Conservation (phyloP, 2,888 invertebrate species). For the Coecobrya sp. region DNA sequence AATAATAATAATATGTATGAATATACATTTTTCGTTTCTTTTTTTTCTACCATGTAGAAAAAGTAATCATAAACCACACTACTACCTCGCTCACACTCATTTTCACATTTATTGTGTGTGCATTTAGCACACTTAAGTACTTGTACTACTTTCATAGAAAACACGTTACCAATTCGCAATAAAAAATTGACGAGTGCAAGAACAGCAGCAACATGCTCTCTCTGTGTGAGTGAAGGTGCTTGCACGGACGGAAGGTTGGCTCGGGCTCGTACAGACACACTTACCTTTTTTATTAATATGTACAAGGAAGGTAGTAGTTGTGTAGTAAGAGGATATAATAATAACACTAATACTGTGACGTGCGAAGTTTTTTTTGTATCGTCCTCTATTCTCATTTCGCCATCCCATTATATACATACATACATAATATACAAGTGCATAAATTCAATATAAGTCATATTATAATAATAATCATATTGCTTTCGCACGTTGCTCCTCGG, state of each 20-base stretch:
- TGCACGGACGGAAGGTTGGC: conserved; percentile 25
- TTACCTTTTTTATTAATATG: not conserved
- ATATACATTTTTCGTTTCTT: not conserved
- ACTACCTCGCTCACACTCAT: conserved; percentile 59
- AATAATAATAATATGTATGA: not conserved
- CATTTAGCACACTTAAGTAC: conserved; percentile 55
- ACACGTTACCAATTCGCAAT: conserved; percentile 47
- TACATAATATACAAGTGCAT: not conserved
- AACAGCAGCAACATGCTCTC: not conserved
- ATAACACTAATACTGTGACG: conserved; percentile 14
- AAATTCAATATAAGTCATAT: conserved; percentile 11
- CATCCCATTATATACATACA: not conserved
- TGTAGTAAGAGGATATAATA: conserved; percentile 52
- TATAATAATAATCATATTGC: conserved; percentile 8
- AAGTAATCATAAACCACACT: conserved; percentile 69
- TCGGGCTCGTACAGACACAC: not conserved
- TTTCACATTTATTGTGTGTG: conserved; percentile 44
- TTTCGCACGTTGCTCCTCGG: conserved; percentile 11
- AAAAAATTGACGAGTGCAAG: conserved; percentile 37
- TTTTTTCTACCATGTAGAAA: not conserved
- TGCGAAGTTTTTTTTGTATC: not conserved
- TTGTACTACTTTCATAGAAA: conserved; percentile 65
- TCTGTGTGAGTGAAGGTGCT: conserved; percentile 31
- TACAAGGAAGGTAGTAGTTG: conserved; percentile 12
- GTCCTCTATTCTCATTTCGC: conserved; percentile 46